Evolutionary conservation across 2,888 invertebrate species (phyloP), one percentile per base, ranked within the genome.

Genomic region (Melieria omissa): DNA sequence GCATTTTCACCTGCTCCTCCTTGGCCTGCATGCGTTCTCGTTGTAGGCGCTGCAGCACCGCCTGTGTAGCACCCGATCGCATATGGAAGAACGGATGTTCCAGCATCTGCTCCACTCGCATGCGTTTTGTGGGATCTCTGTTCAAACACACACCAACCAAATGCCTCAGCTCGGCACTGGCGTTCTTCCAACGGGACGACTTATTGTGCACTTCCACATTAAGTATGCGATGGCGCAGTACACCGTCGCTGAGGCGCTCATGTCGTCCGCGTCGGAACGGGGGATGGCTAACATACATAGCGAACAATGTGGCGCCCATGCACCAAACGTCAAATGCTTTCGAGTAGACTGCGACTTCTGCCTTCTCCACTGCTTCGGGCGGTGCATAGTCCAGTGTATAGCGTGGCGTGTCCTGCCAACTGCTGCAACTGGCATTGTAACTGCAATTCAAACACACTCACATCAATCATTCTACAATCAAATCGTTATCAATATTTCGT

Each of bases 311-410:
- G 3, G 97, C 97, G 0, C 99, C 99, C 0, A 99, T 89, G 78
- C 97, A 96, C 97, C 98, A 99, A 73, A 98, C 88, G 88, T 99
- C 99, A 88, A 97, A 97, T 82, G 94, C 93, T 84, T 96, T 93
- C 76, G 96, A 95, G 88, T 98, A 98, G 4, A 72, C 80, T 29
- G 80, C 84, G 57, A 78, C 76, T 69, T 84, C 83, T 29, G 83
- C 78, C 41, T 88, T 80, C 75, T 82, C 76, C 42, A 99, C 89
- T 10, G 98, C 95, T 86, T 99, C 98, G 0, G 98, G 98, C 0
- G 98, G 97, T 0, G 97, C 98, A 88, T 98, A 99, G 80, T 86
- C 86, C 8, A 82, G 88, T 70, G 98, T 98, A 86, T 95, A 99
- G 84, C 98, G 98, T 0, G 98, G 98, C 0, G 97, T 79, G 71